phyloP scores from a whole-genome alignment of 2,797 vertebrate species.

The Onychomys arenicola region DNA sequence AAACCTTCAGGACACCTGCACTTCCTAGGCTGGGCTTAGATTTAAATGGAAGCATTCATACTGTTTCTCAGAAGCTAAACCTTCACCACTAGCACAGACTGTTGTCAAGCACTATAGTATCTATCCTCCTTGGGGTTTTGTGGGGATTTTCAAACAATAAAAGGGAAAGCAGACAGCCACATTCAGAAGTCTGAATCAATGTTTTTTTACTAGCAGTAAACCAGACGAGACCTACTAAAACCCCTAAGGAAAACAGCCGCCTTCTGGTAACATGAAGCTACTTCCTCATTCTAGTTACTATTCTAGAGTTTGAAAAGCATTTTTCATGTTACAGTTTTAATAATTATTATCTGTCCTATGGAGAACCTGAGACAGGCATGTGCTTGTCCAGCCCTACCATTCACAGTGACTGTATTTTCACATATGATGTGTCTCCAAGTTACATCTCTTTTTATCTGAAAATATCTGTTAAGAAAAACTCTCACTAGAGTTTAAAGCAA shows the following conservation, averaged over 20 bases:
- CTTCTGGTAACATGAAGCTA: not conserved
- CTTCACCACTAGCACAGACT: not conserved
- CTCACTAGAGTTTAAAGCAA: not conserved
- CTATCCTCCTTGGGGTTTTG: slow-evolving; percentile 7
- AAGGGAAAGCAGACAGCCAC: not conserved
- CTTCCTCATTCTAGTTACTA: not conserved
- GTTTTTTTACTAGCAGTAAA: slow-evolving; percentile 25
- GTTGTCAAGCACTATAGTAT: not conserved
- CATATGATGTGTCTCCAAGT: not conserved
- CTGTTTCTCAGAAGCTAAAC: slow-evolving; percentile 25
- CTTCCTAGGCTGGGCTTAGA: not conserved
- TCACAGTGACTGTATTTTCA: not conserved
- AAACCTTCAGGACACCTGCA: too few species aligned
- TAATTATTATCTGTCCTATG: slow-evolving; percentile 27
- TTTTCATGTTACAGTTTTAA: not conserved
- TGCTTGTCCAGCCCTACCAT: not conserved
- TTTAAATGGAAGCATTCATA: slow-evolving; percentile 38
- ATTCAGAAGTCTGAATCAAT: slow-evolving; percentile 17
- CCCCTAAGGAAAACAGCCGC: not conserved
- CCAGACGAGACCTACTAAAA: not conserved
- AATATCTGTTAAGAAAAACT: not conserved
- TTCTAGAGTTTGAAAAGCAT: slow-evolving; percentile 24
- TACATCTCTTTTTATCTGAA: slow-evolving; percentile 7
- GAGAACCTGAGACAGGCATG: not conserved
- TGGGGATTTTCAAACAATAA: not conserved